Percentiles rank a stretch among this genome's conserved stretches.
Evolutionary conservation across 2,113 vertebrate species (phyloP).

Genomic region (Craseonycteris thonglongyai): DNA sequence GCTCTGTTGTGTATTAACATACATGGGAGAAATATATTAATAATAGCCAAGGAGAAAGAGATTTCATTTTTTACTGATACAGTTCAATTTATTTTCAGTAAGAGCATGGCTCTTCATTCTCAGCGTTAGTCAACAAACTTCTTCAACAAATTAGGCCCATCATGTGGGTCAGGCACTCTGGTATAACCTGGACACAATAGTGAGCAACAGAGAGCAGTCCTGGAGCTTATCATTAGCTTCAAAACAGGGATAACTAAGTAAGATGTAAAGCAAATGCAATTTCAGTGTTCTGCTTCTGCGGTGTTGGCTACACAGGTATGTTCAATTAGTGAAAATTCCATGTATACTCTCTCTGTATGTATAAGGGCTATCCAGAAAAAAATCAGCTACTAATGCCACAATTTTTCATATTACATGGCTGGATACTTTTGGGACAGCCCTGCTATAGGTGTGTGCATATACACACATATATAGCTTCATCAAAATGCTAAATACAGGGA

Average conservation of each 20-base stretch:
- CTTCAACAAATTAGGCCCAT: neutral
- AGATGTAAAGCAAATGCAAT: neutral
- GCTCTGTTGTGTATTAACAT: neutral
- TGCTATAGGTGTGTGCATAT: fast-evolving
- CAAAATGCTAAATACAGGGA: no score
- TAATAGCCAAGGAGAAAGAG: constrained; percentile 2
- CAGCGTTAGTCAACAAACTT: neutral
- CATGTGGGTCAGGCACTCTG: neutral
- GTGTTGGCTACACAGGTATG: neutral
- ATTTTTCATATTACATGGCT: no score
- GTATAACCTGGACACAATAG: neutral
- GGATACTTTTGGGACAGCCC: no score
- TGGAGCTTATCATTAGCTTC: neutral
- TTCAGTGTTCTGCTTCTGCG: neutral
- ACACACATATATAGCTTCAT: no score
- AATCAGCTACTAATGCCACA: no score
- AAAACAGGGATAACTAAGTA: neutral
- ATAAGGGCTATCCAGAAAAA: no score
- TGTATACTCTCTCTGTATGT: neutral
- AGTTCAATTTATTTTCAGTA: neutral
- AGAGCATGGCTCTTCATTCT: neutral
- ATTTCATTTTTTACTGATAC: constrained; percentile 17
- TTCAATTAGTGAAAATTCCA: neutral
- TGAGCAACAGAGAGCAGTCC: neutral
- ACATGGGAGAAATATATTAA: neutral